Evolutionary conservation across 2,113 vertebrate species (phyloP).

Genomic region (Paramisgurnus dabryanus): DNA sequence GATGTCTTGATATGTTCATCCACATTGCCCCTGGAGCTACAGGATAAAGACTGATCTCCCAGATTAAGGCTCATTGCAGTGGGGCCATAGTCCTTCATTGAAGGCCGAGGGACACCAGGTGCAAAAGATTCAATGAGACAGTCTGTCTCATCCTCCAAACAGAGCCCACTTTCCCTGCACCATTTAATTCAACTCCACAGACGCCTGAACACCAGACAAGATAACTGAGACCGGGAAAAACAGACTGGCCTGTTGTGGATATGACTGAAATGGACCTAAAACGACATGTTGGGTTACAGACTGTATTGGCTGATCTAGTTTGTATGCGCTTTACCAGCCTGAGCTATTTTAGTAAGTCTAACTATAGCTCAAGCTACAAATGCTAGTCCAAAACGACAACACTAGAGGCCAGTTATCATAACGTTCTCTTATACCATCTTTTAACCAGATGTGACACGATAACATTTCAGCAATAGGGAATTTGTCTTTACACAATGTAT

Average conservation of each 20-base stretch:
- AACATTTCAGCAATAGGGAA: too few relatives aligned
- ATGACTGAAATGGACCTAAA: slow-evolving; percentile 3
- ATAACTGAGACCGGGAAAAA: slow-evolving; percentile 41
- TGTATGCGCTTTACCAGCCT: background rate
- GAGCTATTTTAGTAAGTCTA: background rate
- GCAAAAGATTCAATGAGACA: slow-evolving; percentile 80
- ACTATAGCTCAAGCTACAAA: background rate
- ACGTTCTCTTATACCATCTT: background rate
- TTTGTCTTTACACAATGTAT: too few relatives aligned
- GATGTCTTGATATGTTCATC: slow-evolving; percentile 73
- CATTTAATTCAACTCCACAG: slow-evolving; percentile 48
- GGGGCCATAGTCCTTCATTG: slow-evolving; percentile 70
- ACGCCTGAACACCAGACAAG: slow-evolving; percentile 54
- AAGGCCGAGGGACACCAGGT: slow-evolving; percentile 68
- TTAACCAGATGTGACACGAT: too few relatives aligned
- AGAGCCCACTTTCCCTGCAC: slow-evolving; percentile 63
- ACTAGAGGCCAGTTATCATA: background rate
- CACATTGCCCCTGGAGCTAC: slow-evolving; percentile 67
- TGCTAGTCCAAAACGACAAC: background rate
- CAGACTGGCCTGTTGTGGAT: background rate
- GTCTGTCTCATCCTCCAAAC: slow-evolving; percentile 67
- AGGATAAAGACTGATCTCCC: slow-evolving; percentile 81
- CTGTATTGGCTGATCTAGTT: slow-evolving; percentile 1
- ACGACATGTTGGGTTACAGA: background rate
- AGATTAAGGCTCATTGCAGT: slow-evolving; percentile 79